Evolutionary conservation across 2,113 vertebrate species (phyloP).

Genomic region (Dicerorhinus sumatrensis): DNA sequence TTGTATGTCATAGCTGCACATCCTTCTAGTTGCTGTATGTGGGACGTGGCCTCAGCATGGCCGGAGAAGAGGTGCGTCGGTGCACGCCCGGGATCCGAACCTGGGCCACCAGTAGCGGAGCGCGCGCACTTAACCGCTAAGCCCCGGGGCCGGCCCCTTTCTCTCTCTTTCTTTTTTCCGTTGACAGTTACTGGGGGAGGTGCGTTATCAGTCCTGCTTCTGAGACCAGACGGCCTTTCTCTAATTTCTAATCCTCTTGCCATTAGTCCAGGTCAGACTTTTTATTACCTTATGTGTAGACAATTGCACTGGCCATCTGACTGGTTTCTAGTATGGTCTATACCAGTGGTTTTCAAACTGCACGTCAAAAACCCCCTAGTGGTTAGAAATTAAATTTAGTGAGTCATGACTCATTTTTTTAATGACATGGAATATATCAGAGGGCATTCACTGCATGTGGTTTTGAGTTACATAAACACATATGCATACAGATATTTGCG

Average conservation of each 20-base stretch:
- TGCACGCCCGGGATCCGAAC: no score
- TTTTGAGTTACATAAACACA: not conserved
- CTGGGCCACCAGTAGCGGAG: no score
- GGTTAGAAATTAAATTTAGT: slow-evolving; percentile 3
- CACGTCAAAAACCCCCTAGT: slow-evolving; percentile 6
- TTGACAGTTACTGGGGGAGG: not conserved
- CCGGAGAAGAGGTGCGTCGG: no score
- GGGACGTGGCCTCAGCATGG: no score
- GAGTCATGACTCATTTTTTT: not conserved
- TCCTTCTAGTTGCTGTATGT: no score
- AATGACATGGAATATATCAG: not conserved
- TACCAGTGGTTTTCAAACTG: slow-evolving; percentile 14
- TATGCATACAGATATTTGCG: not conserved
- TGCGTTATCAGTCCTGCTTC: not conserved
- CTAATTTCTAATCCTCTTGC: not conserved
- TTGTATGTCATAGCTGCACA: no score
- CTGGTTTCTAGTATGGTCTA: not conserved
- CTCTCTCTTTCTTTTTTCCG: not conserved
- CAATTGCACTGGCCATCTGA: not conserved
- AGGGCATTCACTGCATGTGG: not conserved
- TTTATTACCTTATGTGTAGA: not conserved
- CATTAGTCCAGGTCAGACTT: not conserved
- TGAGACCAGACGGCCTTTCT: not conserved
- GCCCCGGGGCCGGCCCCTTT: no score
- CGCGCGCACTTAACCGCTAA: no score